Conservation (phyloP, 2,113 vertebrate species). For the Rhabdornis inornatus region DNA sequence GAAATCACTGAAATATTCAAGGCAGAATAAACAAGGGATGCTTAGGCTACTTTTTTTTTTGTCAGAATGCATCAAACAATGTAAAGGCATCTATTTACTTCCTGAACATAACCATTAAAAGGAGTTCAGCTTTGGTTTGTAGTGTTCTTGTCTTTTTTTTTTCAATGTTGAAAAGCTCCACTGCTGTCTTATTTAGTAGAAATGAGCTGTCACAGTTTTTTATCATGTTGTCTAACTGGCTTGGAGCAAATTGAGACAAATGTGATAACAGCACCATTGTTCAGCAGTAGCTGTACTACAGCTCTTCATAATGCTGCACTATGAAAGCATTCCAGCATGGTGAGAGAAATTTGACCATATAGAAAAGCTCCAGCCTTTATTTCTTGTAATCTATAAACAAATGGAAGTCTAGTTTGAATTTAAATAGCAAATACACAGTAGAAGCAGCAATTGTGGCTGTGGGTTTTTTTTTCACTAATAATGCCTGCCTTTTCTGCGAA, state of each 20-base stretch:
- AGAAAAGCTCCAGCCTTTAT: background rate
- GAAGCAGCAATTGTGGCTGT: background rate
- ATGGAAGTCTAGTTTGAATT: background rate
- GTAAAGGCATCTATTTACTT: background rate
- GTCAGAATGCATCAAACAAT: background rate
- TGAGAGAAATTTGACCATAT: background rate
- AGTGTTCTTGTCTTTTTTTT: background rate
- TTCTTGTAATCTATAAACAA: background rate
- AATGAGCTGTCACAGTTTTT: background rate
- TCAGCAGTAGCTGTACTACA: background rate
- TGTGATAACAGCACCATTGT: background rate
- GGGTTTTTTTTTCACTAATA: background rate
- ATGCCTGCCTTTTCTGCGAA: background rate
- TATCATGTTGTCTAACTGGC: background rate
- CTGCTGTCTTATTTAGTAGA: background rate
- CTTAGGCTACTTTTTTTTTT: background rate
- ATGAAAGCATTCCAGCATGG: background rate
- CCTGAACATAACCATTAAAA: background rate
- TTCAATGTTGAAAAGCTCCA: background rate
- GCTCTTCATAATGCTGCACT: background rate
- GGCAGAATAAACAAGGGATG: background rate
- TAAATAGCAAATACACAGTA: background rate
- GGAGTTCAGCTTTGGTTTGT: background rate
- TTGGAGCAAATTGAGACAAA: conserved; percentile 11
- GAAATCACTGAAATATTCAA: background rate